A percentile compares a stretch with the other conserved stretches of the same genome.
phyloP scores from a whole-genome alignment of 1,140 invertebrate genomes.

The Dysdera silvatica region DNA sequence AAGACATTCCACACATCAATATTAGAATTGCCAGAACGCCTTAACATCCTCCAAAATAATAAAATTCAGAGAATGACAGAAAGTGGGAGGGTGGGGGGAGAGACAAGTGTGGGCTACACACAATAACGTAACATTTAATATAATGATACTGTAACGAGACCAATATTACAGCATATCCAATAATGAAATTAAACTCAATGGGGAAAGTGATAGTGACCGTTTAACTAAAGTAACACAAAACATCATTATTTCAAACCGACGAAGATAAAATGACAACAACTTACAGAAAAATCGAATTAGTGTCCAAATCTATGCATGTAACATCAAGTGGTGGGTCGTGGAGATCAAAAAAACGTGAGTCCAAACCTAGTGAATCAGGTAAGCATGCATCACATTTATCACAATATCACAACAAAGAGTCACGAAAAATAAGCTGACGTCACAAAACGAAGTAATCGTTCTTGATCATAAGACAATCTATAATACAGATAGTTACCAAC shows the following conservation, averaged over 20 bases:
- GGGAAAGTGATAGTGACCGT: not conserved
- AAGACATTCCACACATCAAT: no score
- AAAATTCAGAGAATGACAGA: no score
- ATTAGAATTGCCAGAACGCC: no score
- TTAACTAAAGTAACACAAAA: not conserved
- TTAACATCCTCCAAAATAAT: no score
- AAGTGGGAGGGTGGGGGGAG: no score
- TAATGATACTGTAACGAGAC: not conserved
- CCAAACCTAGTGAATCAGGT: no score
- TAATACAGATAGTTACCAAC: constrained; percentile 67
- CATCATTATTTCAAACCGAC: not conserved
- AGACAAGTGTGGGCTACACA: no score
- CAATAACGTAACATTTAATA: not conserved
- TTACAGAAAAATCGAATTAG: constrained; percentile 68
- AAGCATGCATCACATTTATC: no score
- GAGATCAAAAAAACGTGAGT: constrained; percentile 89
- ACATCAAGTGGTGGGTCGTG: constrained; percentile 95
- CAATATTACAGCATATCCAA: not conserved
- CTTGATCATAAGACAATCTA: not conserved
- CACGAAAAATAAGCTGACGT: no score
- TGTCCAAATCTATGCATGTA: constrained; percentile 95
- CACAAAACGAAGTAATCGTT: no score
- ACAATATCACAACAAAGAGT: no score
- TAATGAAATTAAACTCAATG: no score
- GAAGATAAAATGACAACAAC: constrained; percentile 34